Evolutionary conservation across 2,797 vertebrate genomes (phyloP).

Genomic region (Halcyon leucocephala): DNA sequence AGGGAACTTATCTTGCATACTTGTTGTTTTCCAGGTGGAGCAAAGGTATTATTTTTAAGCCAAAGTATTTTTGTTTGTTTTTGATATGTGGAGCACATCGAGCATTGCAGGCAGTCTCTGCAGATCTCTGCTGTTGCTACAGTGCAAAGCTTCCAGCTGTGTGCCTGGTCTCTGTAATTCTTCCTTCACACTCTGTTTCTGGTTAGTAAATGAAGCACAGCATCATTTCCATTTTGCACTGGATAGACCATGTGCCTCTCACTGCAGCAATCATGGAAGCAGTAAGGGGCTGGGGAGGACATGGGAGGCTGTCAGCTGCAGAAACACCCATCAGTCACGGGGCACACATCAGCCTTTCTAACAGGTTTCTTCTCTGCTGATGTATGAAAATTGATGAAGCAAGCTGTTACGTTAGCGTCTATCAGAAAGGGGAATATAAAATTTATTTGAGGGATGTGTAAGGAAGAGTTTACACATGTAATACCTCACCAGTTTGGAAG

Average conservation of each 20-base stretch:
- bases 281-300: not conserved
- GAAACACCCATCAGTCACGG: not conserved
- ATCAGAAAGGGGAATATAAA: not conserved
- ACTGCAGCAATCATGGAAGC: not conserved
- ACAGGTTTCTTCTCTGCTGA: not conserved
- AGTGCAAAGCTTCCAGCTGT: not conserved
- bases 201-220: not conserved
- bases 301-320: not conserved
- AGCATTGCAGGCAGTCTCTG: not conserved
- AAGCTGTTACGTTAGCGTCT: not conserved
- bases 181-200: not conserved
- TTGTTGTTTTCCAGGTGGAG: not conserved
- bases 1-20: not conserved
- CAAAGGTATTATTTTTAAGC: not conserved
- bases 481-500: not conserved
- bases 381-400: not conserved
- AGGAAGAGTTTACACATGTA: not conserved
- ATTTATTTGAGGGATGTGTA: not conserved
- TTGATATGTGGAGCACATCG: not conserved
- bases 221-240: fast-evolving
- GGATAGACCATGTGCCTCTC: not conserved
- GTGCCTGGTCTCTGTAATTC: not conserved
- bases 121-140: not conserved
- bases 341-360: not conserved
- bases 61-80: not conserved